These are phyloP conservation scores for Danaus plexippus DNA, from an alignment of 1,140 invertebrate genomes.

Conservation along the genomic window DNA sequence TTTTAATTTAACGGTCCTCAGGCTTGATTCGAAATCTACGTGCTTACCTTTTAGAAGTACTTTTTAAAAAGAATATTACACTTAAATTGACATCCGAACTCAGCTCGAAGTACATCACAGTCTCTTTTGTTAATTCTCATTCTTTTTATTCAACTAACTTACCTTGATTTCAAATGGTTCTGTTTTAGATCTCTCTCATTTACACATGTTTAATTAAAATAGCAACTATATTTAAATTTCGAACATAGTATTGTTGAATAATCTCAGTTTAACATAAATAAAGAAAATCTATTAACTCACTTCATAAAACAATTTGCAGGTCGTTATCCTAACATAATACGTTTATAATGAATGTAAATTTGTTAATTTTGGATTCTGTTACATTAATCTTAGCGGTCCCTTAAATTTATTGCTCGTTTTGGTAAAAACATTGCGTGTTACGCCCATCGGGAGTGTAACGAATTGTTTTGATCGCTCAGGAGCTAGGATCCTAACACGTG, in stretches of 20 bases:
- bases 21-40: slow-evolving; percentile 56
- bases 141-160: too few species aligned
- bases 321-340: slow-evolving; percentile 21
- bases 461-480: slow-evolving; percentile 53
- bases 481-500: slow-evolving; percentile 60
- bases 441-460: slow-evolving; percentile 39
- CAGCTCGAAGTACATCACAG: background rate
- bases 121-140: too few species aligned
- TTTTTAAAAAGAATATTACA: slow-evolving; percentile 56
- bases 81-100: slow-evolving; percentile 37
- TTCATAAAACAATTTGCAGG: background rate
- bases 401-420: slow-evolving; percentile 37
- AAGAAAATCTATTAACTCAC: too few species aligned
- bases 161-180: too few species aligned
- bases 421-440: slow-evolving; percentile 46
- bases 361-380: slow-evolving; percentile 5
- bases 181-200: too few species aligned
- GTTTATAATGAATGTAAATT: slow-evolving; percentile 11
- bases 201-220: too few species aligned
- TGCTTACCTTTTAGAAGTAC: slow-evolving; percentile 51
- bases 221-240: too few species aligned
- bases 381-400: slow-evolving; percentile 23
- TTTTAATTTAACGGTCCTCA: slow-evolving; percentile 69
- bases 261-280: too few species aligned
- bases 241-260: too few species aligned